Evolutionary conservation across 2,797 vertebrate species (phyloP).

Genomic region (Acanthis flammea): DNA sequence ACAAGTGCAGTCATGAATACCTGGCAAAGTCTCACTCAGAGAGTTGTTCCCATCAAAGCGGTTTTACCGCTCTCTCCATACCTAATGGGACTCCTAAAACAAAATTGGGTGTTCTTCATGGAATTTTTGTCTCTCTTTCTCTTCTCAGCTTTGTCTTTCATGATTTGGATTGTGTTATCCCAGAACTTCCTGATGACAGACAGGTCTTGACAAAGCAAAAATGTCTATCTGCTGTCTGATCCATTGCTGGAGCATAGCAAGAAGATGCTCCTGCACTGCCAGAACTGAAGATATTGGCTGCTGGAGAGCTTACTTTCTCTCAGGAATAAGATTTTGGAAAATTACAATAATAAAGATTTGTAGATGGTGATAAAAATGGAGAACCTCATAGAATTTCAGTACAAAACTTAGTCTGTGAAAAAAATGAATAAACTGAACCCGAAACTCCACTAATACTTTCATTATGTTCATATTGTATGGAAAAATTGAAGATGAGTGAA

Average conservation of each 20-base stretch:
- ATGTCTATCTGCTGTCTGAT: not conserved
- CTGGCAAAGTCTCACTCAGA: not conserved
- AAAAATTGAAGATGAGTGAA: not conserved
- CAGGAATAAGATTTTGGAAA: not conserved
- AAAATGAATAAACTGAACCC: not conserved
- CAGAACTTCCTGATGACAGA: not conserved
- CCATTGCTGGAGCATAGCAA: not conserved
- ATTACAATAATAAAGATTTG: not conserved
- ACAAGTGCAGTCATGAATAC: not conserved
- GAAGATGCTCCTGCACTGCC: not conserved
- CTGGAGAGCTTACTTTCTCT: not conserved
- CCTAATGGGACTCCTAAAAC: not conserved
- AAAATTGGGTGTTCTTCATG: not conserved
- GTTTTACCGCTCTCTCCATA: not conserved
- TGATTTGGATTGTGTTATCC: not conserved
- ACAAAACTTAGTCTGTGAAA: not conserved
- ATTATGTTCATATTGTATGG: not conserved
- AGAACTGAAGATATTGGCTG: not conserved
- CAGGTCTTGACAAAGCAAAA: not conserved
- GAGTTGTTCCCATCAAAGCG: fast-evolving
- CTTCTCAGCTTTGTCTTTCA: not conserved
- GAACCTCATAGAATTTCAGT: not conserved
- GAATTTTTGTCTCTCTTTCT: not conserved
- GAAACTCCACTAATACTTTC: not conserved
- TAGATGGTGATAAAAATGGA: not conserved